These are phyloP conservation scores for Coenonympha glycerion DNA, from an alignment of 2,888 invertebrate genomes.

Conservation along the genomic window DNA sequence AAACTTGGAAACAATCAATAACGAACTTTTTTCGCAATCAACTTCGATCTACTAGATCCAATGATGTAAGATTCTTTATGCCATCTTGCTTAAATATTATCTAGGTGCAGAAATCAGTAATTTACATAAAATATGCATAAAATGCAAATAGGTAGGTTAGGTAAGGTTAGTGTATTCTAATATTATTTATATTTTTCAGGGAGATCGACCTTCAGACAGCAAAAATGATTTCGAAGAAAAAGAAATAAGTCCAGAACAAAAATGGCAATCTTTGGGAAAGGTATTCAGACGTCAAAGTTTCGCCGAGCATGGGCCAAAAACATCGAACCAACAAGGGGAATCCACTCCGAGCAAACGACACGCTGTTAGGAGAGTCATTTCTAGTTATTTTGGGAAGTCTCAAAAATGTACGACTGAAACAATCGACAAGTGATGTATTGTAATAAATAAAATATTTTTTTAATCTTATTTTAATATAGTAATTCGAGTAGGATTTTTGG, in stretches of 20 bases:
- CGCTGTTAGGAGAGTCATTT: conserved; percentile 61
- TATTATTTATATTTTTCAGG: no score
- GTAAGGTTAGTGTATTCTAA: no score
- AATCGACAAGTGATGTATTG: conserved; percentile 49
- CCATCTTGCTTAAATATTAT: not conserved
- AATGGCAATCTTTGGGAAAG: conserved; percentile 71
- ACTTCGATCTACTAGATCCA: conserved; percentile 62
- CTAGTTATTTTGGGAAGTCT: conserved; percentile 63
- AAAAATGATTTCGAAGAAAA: conserved; percentile 57
- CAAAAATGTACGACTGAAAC: conserved; percentile 41
- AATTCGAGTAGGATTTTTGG: no score
- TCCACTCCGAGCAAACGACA: conserved; percentile 53
- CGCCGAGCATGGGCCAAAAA: conserved; percentile 55
- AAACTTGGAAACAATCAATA: conserved; percentile 67
- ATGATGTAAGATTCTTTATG: conserved; percentile 51
- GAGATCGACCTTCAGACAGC: conserved; percentile 56
- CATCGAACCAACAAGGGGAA: conserved; percentile 50
- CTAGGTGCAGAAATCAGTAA: no score
- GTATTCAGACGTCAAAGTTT: conserved; percentile 67
- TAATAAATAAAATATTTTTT: conserved; percentile 22
- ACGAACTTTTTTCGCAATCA: conserved; percentile 66
- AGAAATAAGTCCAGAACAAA: conserved; percentile 59
- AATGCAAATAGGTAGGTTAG: no score
- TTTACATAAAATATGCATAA: no score
- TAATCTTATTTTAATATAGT: no score